These are phyloP conservation scores for Teleogryllus occipitalis DNA, from an alignment of 1,140 invertebrate species.

Conservation along the genomic window DNA sequence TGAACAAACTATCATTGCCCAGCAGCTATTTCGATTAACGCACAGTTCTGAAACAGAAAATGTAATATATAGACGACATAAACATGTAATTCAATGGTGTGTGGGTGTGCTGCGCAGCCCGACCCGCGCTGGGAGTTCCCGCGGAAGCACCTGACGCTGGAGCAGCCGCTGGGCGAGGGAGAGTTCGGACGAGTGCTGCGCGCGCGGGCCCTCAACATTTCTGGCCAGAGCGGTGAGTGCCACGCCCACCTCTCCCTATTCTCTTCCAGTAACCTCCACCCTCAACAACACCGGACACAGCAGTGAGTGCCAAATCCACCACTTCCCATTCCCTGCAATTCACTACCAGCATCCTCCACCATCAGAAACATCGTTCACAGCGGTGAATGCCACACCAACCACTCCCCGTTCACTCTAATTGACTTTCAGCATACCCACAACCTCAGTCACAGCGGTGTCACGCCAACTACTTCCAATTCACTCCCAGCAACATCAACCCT, in stretches of 20 bases:
- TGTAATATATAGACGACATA: neutral
- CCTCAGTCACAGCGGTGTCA: too few species aligned
- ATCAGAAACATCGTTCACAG: too few species aligned
- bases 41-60: too few species aligned
- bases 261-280: neutral
- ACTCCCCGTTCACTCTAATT: too few species aligned
- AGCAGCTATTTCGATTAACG: too few species aligned
- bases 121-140: conserved; percentile 64
- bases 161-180: conserved; percentile 63
- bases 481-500: too few species aligned
- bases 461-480: too few species aligned
- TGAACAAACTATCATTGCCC: too few species aligned
- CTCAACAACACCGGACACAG: neutral
- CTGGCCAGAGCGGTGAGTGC: conserved; percentile 41
- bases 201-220: conserved; percentile 56
- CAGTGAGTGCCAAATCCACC: neutral
- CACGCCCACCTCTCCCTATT: neutral
- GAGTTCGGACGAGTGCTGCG: conserved; percentile 68
- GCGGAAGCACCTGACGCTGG: conserved; percentile 50
- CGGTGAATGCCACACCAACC: too few species aligned
- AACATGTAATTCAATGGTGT: neutral
- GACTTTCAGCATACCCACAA: too few species aligned
- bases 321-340: neutral
- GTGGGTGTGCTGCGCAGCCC: neutral
- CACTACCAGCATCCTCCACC: too few species aligned